These are phyloP conservation scores for Caracal caracal DNA, from an alignment of 2,113 vertebrate species.

Conservation along the genomic window DNA sequence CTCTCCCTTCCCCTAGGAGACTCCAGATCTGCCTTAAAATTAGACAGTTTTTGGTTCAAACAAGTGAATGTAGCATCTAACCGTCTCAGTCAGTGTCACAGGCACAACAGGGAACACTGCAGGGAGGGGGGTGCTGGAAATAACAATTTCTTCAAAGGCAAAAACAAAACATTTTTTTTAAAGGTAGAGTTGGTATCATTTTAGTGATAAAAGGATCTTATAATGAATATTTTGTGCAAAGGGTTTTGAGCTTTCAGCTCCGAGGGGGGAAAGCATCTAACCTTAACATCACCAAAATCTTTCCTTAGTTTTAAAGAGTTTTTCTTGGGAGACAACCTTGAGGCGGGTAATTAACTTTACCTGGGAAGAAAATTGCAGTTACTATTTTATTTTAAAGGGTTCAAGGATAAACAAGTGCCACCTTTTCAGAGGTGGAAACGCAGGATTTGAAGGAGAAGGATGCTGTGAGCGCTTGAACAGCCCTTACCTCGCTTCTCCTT, in stretches of 20 bases:
- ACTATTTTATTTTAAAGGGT: background rate
- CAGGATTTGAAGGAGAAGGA: background rate
- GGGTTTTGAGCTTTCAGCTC: slow-evolving; percentile 29
- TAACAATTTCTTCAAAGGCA: slow-evolving; percentile 26
- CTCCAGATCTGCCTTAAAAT: background rate
- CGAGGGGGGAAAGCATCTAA: background rate
- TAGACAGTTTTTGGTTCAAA: background rate
- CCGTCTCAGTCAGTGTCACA: slow-evolving; percentile 39
- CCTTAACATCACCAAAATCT: background rate
- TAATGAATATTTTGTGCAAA: slow-evolving; percentile 8
- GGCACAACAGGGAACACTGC: slow-evolving; percentile 23
- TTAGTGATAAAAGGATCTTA: slow-evolving; percentile 12
- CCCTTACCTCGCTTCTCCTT: background rate
- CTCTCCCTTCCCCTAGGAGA: background rate
- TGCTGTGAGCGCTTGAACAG: background rate
- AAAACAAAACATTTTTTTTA: background rate
- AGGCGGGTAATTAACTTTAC: slow-evolving; percentile 33
- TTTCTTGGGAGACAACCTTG: background rate
- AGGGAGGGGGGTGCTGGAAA: background rate
- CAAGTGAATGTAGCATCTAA: slow-evolving; percentile 14
- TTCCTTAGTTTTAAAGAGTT: slow-evolving; percentile 23
- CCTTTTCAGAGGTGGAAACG: background rate
- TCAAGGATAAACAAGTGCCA: background rate
- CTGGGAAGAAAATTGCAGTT: background rate
- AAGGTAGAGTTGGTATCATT: background rate